Evolutionary conservation across 2,888 invertebrate genomes (phyloP), one percentile per base, ranked within the genome.

Genomic region (Tetragnatha montana): DNA sequence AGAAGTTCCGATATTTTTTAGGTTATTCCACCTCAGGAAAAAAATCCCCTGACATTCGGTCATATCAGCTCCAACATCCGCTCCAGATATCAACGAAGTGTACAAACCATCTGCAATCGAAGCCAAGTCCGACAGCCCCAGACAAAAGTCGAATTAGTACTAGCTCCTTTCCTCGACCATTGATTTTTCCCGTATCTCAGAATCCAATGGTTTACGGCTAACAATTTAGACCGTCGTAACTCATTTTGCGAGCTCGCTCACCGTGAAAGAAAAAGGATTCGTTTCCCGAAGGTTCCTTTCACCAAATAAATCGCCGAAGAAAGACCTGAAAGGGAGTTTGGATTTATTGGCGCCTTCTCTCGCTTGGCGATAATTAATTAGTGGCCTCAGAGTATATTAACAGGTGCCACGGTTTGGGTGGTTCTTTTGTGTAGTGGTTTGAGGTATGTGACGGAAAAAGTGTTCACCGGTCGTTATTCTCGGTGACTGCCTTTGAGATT

Each of bases 181-280:
- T 22, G 78, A 78, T 78, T 78, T 19, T 78, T 78, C 78, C 22
- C 51, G n/a, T 51, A 7, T 60, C 51, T 78, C n/a, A 78, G 50
- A 78, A 78, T 60, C 60, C 78, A 6, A 6, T 51, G 51, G 69
- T 80, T 80, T 80, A 80, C 80, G 80, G 80, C 69, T 80, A 70
- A 70, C 69, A 80, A 80, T 80, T 80, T 70, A 70, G 47, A 35
- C 47, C 17, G 47, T 22, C 80, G 80, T 69, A 80, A 80, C 69
- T 80, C 80, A 70, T 68, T 80, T 80, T 47, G 35, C 49, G 69
- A 17, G 69, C 10, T 35, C 35, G 35, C 35, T 35, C 35, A 35
- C 35, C 35, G 35, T 70, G 70, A 70, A 80, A 69, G 80, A 17
- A 35, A 80, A 6, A 8, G 69, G 80, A 47, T 80, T 80, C 12